These are phyloP conservation scores for Poicephalus gulielmi DNA, from an alignment of 2,113 vertebrate genomes.

Conservation along the genomic window DNA sequence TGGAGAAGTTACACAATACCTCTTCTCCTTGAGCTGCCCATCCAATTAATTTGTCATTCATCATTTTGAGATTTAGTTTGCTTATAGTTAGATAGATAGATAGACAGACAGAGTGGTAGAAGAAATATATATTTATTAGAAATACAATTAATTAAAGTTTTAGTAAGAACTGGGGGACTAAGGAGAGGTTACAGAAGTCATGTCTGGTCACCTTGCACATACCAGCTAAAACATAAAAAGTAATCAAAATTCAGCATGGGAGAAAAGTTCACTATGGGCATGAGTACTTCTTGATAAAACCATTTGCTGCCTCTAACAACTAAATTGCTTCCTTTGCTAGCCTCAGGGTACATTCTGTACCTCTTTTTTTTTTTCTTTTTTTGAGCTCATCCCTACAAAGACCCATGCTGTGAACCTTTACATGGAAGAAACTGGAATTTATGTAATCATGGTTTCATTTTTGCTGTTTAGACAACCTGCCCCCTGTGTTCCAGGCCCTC, in stretches of 20 bases:
- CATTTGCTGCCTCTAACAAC: not conserved
- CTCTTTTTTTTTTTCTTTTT: not conserved
- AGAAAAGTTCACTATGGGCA: not conserved
- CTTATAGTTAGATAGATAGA: not conserved
- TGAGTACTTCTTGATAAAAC: not conserved
- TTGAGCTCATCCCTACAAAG: not conserved
- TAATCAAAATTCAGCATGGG: not conserved
- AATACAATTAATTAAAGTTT: not conserved
- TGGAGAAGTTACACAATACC: not conserved
- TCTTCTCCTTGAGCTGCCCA: not conserved
- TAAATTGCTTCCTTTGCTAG: not conserved
- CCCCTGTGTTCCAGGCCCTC: constrained; percentile 77
- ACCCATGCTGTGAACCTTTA: not conserved
- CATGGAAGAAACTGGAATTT: not conserved
- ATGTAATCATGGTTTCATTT: constrained; percentile 38
- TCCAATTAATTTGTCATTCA: not conserved
- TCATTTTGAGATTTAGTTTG: not conserved
- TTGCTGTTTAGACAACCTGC: constrained; percentile 74
- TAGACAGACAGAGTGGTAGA: not conserved
- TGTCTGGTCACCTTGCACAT: not conserved
- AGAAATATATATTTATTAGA: not conserved
- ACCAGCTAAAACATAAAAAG: not conserved
- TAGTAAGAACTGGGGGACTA: not conserved
- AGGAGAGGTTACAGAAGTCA: not conserved
- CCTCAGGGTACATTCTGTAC: not conserved